Evolutionary conservation across 2,797 vertebrate species (phyloP).

Genomic region (Coregonus ussuriensis): DNA sequence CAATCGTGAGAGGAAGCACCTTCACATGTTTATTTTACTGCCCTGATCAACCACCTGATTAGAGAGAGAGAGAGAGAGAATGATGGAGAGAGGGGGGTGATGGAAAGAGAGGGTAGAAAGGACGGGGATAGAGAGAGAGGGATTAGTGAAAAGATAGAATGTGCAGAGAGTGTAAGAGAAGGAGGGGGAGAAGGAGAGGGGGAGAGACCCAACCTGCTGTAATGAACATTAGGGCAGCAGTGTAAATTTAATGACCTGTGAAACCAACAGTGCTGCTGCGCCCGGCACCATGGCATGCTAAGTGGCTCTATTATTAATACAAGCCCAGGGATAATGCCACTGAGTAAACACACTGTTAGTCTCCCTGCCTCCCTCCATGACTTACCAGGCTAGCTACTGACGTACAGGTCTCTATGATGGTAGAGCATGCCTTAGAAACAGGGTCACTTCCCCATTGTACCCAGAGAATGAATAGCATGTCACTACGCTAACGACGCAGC

Average conservation of each 20-base stretch:
- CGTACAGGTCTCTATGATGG: neutral
- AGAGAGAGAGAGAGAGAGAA: constrained; percentile 11
- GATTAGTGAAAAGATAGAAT: neutral
- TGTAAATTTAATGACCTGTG: constrained; percentile 83
- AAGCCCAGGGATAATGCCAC: constrained; percentile 63
- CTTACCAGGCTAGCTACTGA: constrained; percentile 55
- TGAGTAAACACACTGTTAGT: constrained; percentile 69
- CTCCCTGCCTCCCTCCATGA: constrained; percentile 51
- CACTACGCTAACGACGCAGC: constrained; percentile 40
- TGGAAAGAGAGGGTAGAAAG: too few species aligned
- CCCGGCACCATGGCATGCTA: constrained; percentile 72
- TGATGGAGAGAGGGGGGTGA: neutral
- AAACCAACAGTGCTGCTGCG: constrained; percentile 75
- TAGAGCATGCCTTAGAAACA: constrained; percentile 30
- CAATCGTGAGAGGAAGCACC: constrained; percentile 3
- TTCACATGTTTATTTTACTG: constrained; percentile 13
- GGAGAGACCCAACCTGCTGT: constrained; percentile 67
- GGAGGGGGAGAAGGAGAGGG: constrained; percentile 34
- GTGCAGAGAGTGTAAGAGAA: neutral
- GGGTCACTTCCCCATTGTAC: constrained; percentile 63
- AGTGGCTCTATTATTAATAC: constrained; percentile 78
- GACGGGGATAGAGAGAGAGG: neutral
- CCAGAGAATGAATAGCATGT: constrained; percentile 62
- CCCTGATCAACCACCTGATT: constrained; percentile 35
- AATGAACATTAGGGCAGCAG: constrained; percentile 80